Percentiles rank a stretch among this genome's conserved stretches.
Conservation (phyloP, 2,888 invertebrate species). For the Anoplius nigerrimus region DNA sequence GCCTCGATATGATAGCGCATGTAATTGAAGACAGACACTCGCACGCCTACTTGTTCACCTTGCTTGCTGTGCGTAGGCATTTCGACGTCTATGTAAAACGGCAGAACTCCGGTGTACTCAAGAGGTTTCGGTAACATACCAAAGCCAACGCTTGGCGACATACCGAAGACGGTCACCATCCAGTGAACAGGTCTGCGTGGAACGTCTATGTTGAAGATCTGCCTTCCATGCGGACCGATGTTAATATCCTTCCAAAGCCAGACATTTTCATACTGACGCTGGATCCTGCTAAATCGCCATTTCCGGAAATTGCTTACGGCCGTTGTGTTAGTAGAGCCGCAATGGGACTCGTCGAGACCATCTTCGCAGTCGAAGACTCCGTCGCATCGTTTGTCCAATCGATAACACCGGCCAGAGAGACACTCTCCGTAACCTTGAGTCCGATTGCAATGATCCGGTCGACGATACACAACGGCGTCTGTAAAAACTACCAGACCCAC, state of each 20-base stretch:
- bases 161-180: constrained; percentile 95
- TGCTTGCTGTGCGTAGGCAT: constrained; percentile 89
- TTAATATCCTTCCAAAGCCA: constrained; percentile 97
- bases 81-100: constrained; percentile 96
- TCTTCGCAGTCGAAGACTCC: constrained; percentile 87
- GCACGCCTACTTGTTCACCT: constrained; percentile 95
- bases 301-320: constrained; percentile 86
- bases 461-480: constrained; percentile 86
- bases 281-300: constrained; percentile 90
- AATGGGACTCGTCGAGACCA: constrained; percentile 89
- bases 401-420: constrained; percentile 88
- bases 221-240: constrained; percentile 93
- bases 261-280: constrained; percentile 94
- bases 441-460: constrained; percentile 83
- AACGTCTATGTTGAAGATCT: constrained; percentile 90
- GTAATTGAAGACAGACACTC: constrained; percentile 96
- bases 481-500: constrained; percentile 93
- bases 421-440: constrained; percentile 87
- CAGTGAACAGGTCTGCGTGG: constrained; percentile 90
- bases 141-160: constrained; percentile 90
- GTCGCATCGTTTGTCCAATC: constrained; percentile 86
- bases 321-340: constrained; percentile 81
- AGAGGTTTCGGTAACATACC: constrained; percentile 90
- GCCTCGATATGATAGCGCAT: constrained; percentile 90
- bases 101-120: constrained; percentile 92